Conservation (phyloP, 2,113 vertebrate genomes). For the Martes martes region DNA sequence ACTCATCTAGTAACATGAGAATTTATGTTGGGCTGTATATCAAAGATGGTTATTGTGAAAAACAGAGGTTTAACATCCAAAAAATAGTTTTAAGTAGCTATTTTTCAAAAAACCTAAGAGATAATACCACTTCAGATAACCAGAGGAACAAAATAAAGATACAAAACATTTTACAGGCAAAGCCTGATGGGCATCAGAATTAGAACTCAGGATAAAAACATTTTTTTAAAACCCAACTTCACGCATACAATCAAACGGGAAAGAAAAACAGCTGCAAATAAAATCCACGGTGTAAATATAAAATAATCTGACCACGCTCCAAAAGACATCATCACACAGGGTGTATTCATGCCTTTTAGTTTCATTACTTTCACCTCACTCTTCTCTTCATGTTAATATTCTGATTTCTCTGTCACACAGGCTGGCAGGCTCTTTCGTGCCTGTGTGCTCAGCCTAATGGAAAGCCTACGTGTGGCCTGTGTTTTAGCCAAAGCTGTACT, state of each 20-base stretch:
- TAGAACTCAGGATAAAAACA: not conserved
- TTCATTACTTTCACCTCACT: not conserved
- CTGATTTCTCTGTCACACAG: not conserved
- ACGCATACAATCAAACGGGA: not conserved
- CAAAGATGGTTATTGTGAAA: not conserved
- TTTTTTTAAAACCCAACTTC: not conserved
- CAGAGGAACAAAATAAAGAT: not conserved
- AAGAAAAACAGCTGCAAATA: constrained; percentile 5
- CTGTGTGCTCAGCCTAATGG: not conserved
- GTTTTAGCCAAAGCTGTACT: not conserved
- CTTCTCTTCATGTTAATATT: constrained; percentile 6
- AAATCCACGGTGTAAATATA: not conserved
- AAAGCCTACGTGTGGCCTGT: not conserved
- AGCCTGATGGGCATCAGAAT: not conserved
- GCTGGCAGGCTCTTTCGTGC: not conserved
- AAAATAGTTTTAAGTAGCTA: not conserved
- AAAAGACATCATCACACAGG: not conserved
- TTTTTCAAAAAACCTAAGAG: not conserved
- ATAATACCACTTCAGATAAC: not conserved
- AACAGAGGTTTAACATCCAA: not conserved
- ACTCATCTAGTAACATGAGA: not conserved
- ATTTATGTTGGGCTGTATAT: not conserved
- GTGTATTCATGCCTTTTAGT: not conserved
- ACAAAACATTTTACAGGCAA: not conserved
- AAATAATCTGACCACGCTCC: not conserved